Conservation (phyloP, 2,888 invertebrate species). For the Hetaerina titia region DNA sequence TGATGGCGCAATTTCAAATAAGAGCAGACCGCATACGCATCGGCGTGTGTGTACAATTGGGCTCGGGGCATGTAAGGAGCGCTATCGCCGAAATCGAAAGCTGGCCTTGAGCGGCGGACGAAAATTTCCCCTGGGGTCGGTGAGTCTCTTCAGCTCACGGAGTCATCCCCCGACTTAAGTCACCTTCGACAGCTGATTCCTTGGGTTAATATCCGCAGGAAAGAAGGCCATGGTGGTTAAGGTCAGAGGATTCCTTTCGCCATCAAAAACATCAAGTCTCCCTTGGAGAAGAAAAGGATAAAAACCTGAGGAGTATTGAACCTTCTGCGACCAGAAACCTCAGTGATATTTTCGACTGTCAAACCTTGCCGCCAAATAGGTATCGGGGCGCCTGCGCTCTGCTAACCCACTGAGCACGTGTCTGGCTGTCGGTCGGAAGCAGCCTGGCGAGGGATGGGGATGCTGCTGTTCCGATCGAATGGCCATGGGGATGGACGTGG, state of each 20-base stretch:
- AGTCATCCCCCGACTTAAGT: too few species aligned
- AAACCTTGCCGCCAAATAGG: conserved; percentile 21
- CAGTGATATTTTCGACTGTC: not conserved
- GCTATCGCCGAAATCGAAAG: not conserved
- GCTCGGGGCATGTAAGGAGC: not conserved
- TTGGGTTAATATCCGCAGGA: not conserved
- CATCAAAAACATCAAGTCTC: too few species aligned
- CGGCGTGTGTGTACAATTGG: not conserved
- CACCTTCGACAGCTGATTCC: not conserved
- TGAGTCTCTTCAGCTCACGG: not conserved
- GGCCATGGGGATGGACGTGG: not conserved
- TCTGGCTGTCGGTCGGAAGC: not conserved
- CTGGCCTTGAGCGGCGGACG: too few species aligned
- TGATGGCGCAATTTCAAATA: not conserved
- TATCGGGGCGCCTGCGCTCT: conserved; percentile 21
- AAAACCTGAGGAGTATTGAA: too few species aligned
- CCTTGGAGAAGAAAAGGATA: too few species aligned
- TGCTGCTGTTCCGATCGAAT: not conserved
- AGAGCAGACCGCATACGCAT: not conserved
- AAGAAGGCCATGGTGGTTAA: not conserved
- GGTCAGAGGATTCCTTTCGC: too few species aligned
- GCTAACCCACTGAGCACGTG: conserved; percentile 34
- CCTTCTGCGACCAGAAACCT: too few species aligned
- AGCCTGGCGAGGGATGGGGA: not conserved
- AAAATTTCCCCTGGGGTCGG: too few species aligned